Evolutionary conservation across 35 echinoderm and acorn worm species (phyloP), one percentile per base, ranked within the genome.

Genomic region (Diadema setosum): DNA sequence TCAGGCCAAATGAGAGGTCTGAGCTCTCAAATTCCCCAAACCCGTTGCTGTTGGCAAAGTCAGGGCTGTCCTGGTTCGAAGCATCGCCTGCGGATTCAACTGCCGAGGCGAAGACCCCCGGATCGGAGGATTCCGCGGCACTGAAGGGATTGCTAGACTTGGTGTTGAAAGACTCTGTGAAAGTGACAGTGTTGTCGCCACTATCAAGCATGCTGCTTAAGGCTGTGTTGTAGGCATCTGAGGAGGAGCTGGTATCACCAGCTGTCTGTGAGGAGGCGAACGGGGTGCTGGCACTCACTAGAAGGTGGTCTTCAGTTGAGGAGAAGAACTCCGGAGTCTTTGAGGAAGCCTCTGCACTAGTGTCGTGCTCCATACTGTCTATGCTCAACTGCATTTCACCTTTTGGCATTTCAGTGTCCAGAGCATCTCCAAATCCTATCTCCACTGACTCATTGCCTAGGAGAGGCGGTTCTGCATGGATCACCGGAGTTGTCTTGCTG

Each of bases 241-340:
- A 57, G 16, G 30, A 58, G 15, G 61, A 46, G 31, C 75, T 81
- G 35, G 37, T 39, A 12, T 56, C 43, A 6, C 42, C 27, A 25
- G 25, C n/a, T 58, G 37, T 16, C 9, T 39, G 34, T 1, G 86
- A 18, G 21, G 70, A 60, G 29, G 87, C 27, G 31, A 89, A 43
- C 18, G 87, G 87, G 32, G 87, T 82, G 45, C 87, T 89, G 70
- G 87, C 57, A 81, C 63, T 52, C 5, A 89, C 2, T 35, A 75
- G 87, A 33, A 24, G 39, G 84, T 73, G 59, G 3, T 61, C 74
- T 44, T 34, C 85, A n/a, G n/a, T n/a, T 46, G 61, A 44, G 15
- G 63, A 67, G 21, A 67, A 67, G 24, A 67, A 32, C 27, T 67
- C 63, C 1, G 63, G 26, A 16, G 63, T 67, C 4, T 67, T 67